phyloP scores from a whole-genome alignment of 1,140 invertebrate genomes.

The Chionoecetes opilio region DNA sequence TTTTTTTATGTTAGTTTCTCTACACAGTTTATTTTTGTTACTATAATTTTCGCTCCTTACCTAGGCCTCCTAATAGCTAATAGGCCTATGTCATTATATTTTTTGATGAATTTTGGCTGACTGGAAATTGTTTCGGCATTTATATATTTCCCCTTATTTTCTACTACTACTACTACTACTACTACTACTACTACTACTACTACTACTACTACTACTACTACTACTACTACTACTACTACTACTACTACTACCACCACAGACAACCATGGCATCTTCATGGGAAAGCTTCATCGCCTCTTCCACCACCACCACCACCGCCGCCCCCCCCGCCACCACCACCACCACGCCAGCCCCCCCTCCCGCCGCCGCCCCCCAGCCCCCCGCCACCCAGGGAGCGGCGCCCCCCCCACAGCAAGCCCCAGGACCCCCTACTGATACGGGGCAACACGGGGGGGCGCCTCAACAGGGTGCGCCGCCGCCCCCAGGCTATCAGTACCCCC shows the following conservation, averaged over 20 bases:
- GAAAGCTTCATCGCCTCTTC: constrained; percentile 70
- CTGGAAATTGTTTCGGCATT: neutral
- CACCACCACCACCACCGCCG: constrained; percentile 28
- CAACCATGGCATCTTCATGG: constrained; percentile 72
- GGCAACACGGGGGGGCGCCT: neutral
- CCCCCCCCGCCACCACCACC: constrained; percentile 31
- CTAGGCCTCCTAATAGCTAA: too few relatives aligned
- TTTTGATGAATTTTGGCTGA: too few relatives aligned
- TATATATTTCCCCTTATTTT: neutral
- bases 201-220: too few relatives aligned
- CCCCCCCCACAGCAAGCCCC: neutral
- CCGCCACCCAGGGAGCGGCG: neutral
- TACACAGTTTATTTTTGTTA: too few relatives aligned
- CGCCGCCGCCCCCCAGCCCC: constrained; percentile 15
- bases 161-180: neutral
- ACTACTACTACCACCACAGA: neutral
- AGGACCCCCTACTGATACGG: constrained; percentile 39
- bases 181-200: too few relatives aligned
- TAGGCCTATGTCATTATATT: too few relatives aligned
- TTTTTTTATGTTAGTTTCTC: too few relatives aligned
- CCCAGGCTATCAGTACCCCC: constrained; percentile 59
- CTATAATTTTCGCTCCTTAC: too few relatives aligned
- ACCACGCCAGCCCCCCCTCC: constrained; percentile 22
- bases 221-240: neutral
- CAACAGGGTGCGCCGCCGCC: constrained; percentile 19